Evolutionary conservation across 2,888 invertebrate species (phyloP), one percentile per base, ranked within the genome.

Genomic region (Himalopsyche kuldschensis): DNA sequence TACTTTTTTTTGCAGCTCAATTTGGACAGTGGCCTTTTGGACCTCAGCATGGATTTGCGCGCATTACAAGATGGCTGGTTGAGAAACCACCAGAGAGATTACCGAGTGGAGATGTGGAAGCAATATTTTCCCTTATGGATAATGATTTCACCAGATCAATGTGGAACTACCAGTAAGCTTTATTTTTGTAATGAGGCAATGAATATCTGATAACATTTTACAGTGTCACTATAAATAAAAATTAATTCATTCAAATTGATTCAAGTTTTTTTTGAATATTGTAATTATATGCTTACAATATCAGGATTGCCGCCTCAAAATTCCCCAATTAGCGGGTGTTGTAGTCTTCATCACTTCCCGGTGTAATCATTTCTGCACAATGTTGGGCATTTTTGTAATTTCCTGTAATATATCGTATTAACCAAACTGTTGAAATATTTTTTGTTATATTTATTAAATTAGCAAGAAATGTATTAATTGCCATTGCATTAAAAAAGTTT

Each of bases 11-110:
- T 90, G 15, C 91, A 98, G 98, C 98, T 88, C 97, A 98, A 93
- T 98, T 98, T 91, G 98, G 98, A 82, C 95, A 96, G 87, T 98
- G 98, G 98, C 94, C 95, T 86, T 96, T 95, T 91, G 98, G 98
- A 5, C 98, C 98, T 4, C 97, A 98, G 89, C 98, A 98, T 91
- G 98, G 99, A 82, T 99, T 99, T 93, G 98, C 98, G 81, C 94
- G 98, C 88, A 96, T 98, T 89, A 95, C 96, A 84, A 94, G 96
- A 88, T 99, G 98, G 98, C 95, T 95, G 88, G 93, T 97, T 87
- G 97, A 97, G 90, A 95, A 97, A 89, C 94, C 95, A 87, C 98
- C 98, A 6, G 97, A 97, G 90, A 93, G 97, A 87, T 91, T 97
- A 88, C 96, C 96, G 85, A 97, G 96, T 89, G 97, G 97, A 78